Base-by-base conservation (phyloP, 2,113 vertebrate genomes). In the Arenaria interpres region DNA sequence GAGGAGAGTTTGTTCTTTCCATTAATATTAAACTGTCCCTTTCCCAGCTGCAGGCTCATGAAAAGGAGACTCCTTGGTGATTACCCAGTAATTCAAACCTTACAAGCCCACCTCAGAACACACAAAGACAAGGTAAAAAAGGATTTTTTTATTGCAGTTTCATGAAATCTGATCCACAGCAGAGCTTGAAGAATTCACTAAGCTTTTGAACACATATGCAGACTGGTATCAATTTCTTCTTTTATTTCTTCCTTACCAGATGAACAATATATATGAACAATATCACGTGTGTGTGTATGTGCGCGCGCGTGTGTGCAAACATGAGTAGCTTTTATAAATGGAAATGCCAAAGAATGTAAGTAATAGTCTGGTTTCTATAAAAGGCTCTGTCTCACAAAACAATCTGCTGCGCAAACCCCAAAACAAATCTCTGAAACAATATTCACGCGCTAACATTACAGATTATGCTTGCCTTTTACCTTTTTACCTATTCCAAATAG, bases 121-220 rank as follows among this genome's bases (percentile, higher is more conserved):
- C 59, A 95, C 93, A 94, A 92, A 96, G 96, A 95, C 56, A 92
- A 93, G 80, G 84, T 88, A 96, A 96, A 95, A 95, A 92, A 82
- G 57, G 75, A 48, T 96, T 97, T 97, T 91, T 96, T 96, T 94
- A 96, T 94, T 94, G 93, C 93, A 89, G 89, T 78, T 97, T 92
- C 96, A 90, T 95, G 94, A 98, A 98, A 97, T 83, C 84, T 91
- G 97, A 98, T 97, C 96, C 96, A 96, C 56, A 93, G 96, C 94
- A 95, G 96, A 93, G 92, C 88, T 41, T 27, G 67, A 95, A 97
- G 96, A 97, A 97, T 97, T 96, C 76, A 62, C 91, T 80, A 96
- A 96, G 93, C 97, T 97, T 97, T 97, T 97, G 97, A 97, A 95
- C 97, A 90, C 94, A 95, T 87, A 97, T 92, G 93, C 86, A 85